phyloP scores from a whole-genome alignment of 37 sponge, comb jelly and placozoan genomes.

The Mnemiopsis leidyi region DNA sequence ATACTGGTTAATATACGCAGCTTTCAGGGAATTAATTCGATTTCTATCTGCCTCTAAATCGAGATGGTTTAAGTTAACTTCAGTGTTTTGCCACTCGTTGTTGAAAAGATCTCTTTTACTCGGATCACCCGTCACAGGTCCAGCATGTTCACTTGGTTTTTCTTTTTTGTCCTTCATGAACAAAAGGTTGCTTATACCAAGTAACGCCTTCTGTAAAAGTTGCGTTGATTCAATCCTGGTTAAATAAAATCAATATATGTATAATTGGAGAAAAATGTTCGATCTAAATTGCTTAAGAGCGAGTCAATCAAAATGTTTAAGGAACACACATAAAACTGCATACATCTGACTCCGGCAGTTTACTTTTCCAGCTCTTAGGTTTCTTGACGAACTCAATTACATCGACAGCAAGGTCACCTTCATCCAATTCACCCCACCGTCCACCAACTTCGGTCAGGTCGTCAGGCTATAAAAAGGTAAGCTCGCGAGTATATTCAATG shows the following conservation, averaged over 20 bases:
- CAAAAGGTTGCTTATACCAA: neutral
- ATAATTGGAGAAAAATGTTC: no score
- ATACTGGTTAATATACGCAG: neutral
- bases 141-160: neutral
- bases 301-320: no score
- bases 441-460: neutral
- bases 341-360: neutral
- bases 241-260: no score
- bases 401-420: neutral
- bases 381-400: neutral
- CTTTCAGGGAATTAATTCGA: neutral
- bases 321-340: no score
- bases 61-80: slow-evolving; percentile 19
- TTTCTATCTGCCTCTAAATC: neutral
- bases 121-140: neutral
- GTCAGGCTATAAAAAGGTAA: neutral
- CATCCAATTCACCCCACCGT: neutral
- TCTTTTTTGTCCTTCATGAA: neutral
- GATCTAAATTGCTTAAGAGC: no score
- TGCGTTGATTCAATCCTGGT: no score
- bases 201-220: neutral
- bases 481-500: neutral
- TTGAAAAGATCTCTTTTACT: neutral
- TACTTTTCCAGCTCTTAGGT: neutral
- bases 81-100: neutral